These are phyloP conservation scores for Nothocercus nigrocapillus DNA, from an alignment of 2,113 vertebrate genomes.

Conservation along the genomic window DNA sequence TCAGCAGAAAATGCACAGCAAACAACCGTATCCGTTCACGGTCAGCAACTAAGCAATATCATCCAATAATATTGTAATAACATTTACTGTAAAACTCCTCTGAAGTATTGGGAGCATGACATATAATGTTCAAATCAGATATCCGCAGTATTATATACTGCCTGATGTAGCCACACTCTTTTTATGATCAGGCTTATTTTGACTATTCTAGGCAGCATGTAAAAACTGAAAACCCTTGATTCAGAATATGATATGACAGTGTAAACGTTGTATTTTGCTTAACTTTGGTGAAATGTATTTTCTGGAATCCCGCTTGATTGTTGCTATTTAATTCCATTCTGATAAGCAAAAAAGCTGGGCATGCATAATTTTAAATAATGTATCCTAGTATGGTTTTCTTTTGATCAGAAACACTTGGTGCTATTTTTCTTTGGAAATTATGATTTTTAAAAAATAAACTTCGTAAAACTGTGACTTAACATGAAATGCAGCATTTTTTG, in stretches of 20 bases:
- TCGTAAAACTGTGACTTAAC: background rate
- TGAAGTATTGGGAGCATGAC: background rate
- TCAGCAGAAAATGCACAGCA: background rate
- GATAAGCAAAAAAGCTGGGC: background rate
- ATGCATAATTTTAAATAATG: background rate
- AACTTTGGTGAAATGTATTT: background rate
- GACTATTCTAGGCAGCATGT: background rate
- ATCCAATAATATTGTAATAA: background rate
- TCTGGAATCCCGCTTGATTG: background rate
- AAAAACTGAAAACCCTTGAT: background rate
- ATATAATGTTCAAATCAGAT: background rate
- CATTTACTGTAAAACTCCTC: background rate
- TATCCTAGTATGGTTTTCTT: background rate
- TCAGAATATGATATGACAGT: background rate
- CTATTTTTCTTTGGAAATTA: background rate
- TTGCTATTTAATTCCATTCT: background rate
- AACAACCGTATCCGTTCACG: background rate
- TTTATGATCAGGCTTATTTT: background rate
- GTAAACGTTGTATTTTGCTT: background rate
- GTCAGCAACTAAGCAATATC: background rate
- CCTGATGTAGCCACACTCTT: background rate
- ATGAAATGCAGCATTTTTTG: background rate
- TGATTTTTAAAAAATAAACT: background rate
- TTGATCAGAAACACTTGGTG: background rate
- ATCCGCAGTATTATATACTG: fast-evolving